Percentiles rank a stretch among this genome's conserved stretches.
Evolutionary conservation across 1,140 invertebrate species (phyloP).

Genomic region (Bactericera cockerelli): DNA sequence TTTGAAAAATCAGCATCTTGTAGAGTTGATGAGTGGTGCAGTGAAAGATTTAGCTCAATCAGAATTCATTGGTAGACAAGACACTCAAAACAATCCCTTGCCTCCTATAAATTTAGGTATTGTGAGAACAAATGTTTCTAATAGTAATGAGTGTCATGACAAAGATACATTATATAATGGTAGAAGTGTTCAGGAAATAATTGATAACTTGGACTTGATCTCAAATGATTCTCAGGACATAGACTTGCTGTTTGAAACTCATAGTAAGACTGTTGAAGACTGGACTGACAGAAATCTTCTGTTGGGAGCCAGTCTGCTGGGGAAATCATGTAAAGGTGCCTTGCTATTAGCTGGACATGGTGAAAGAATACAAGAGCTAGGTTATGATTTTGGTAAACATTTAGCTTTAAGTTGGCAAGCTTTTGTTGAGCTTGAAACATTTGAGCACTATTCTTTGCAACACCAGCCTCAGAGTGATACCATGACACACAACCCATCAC

Average conservation of each 20-base stretch:
- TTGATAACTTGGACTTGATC: no score
- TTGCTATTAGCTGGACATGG: constrained; percentile 66
- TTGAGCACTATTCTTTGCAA: no score
- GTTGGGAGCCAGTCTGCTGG: constrained; percentile 63
- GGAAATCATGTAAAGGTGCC: constrained; percentile 73
- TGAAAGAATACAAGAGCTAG: constrained; percentile 33
- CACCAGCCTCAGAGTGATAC: no score
- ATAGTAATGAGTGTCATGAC: no score
- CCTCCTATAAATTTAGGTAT: constrained; percentile 38
- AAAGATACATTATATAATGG: no score
- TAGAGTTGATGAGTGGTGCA: no score
- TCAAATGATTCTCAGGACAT: no score
- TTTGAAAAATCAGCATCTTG: constrained; percentile 60
- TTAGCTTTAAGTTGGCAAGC: constrained; percentile 77
- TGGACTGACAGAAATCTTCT: constrained; percentile 73
- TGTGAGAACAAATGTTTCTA: constrained; percentile 4
- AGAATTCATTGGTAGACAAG: constrained; percentile 67
- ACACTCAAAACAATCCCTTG: constrained; percentile 67
- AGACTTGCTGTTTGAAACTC: no score
- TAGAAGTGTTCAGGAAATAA: no score
- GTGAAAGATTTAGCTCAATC: constrained; percentile 72
- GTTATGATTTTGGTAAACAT: constrained; percentile 82
- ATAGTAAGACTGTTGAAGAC: constrained; percentile 50
- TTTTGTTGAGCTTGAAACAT: constrained; percentile 46
- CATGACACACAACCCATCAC: no score